Conservation (phyloP, 2,888 invertebrate species). For the Agrotis ipsilon region DNA sequence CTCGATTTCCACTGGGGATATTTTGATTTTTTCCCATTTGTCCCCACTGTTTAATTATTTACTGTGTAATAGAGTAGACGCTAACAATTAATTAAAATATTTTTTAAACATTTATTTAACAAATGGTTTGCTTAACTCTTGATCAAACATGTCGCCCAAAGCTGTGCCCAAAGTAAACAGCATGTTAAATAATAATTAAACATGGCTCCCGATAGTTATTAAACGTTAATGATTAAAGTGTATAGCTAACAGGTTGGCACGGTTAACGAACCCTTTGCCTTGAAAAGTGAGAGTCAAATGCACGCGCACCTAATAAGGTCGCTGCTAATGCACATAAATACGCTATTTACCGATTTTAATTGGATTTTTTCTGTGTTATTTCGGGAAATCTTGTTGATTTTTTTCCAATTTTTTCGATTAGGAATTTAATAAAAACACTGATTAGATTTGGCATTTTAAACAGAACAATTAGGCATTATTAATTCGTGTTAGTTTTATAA, state of each 20-base stretch:
- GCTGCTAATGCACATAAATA: slow-evolving; percentile 49
- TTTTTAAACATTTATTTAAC: no score
- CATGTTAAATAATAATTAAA: slow-evolving; percentile 11
- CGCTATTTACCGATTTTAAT: slow-evolving; percentile 33
- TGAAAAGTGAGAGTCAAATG: slow-evolving; percentile 65
- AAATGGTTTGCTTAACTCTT: no score
- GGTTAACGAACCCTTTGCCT: slow-evolving; percentile 65
- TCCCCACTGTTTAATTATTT: no score
- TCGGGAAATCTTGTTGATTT: neutral
- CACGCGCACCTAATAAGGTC: slow-evolving; percentile 62
- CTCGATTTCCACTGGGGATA: no score
- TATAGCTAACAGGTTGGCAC: slow-evolving; percentile 33
- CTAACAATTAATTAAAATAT: no score
- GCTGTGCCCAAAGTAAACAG: neutral
- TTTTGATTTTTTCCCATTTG: no score
- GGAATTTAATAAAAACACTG: neutral
- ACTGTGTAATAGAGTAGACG: no score
- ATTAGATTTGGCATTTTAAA: neutral
- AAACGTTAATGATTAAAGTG: slow-evolving; percentile 30
- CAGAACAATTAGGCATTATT: no score
- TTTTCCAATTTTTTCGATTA: slow-evolving; percentile 10
- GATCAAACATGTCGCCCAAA: no score
- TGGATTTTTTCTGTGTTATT: slow-evolving; percentile 35
- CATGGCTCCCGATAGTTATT: no score
- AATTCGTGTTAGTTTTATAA: no score